Evolutionary conservation across 2,797 vertebrate species (phyloP), one percentile per base, ranked within the genome.

Genomic region (Sternotherus odoratus): DNA sequence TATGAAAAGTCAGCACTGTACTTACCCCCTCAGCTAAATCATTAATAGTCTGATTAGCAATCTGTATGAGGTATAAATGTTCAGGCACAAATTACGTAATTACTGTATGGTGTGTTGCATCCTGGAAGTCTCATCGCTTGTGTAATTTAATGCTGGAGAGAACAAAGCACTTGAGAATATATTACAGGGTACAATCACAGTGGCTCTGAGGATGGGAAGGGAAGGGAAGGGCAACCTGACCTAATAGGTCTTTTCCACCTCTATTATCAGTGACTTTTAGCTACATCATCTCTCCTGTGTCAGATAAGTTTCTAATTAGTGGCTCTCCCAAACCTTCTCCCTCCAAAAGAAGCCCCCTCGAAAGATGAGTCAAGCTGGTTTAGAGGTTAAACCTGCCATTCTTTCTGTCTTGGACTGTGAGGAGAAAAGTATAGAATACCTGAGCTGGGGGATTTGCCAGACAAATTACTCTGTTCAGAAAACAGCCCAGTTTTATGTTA

Each of bases 31-130:
- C 53, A 87, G 80, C 39, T 87, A 63, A 56, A 84, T 91, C 46
- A 48, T 19, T 93, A 90, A 85, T 88, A 88, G 74, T 77, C 87
- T 92, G 94, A 85, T 95, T 86, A 95, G 90, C 88, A 93, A 48
- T 82, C 87, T 88, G 92, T 60, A 72, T 84, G 60, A 79, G 90
- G 90, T 90, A 91, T 72, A 96, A 94, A 94, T 66, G 63, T 88
- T 75, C 78, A 91, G 88, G 77, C 48, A 87, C 82, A 92, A 95
- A 95, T 77, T 56, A 72, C 43, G 46, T 89, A 92, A 60, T 96
- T 90, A 92, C 83, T 78, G 72, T 91, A 83, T 1, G 54, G 87
- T 39, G 16, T 75, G 84, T 86, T 93, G 74, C 78, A 85, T 21
- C 1, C 26, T 75, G 72, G 50, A 90, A 83, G 74, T 79, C 83